Percentiles rank a stretch among this genome's conserved stretches.
Evolutionary conservation across 2,113 vertebrate species (phyloP).

Genomic region (Aleadryas rufinucha): DNA sequence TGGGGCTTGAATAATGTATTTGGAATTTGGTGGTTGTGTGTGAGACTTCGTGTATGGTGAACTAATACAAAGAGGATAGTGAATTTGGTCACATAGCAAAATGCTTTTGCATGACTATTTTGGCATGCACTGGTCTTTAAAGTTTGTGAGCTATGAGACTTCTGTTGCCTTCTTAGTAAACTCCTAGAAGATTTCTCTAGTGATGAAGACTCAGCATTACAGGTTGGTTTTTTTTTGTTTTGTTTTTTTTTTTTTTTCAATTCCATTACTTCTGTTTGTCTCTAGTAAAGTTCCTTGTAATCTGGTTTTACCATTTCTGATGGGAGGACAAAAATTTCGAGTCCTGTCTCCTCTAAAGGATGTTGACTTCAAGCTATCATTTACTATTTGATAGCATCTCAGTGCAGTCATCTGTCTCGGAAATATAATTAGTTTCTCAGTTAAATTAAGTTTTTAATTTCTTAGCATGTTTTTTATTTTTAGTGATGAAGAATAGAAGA

Average conservation of each 20-base stretch:
- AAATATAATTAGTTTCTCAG: background rate
- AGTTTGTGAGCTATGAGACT: background rate
- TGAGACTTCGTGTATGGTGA: background rate
- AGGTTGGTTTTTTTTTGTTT: background rate
- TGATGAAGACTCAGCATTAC: background rate
- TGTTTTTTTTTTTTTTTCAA: background rate
- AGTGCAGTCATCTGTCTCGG: background rate
- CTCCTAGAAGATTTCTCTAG: background rate
- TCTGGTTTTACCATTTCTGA: background rate
- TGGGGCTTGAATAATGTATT: background rate
- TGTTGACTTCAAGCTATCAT: background rate
- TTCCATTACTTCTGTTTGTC: background rate
- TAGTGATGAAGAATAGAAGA: background rate
- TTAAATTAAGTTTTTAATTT: background rate
- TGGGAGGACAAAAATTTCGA: background rate
- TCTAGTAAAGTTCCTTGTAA: background rate
- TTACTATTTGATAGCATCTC: background rate
- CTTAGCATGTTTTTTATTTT: background rate
- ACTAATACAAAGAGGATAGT: background rate
- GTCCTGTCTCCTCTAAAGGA: background rate
- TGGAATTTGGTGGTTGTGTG: background rate
- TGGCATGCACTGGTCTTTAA: background rate
- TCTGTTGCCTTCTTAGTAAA: background rate
- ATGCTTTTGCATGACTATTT: background rate
- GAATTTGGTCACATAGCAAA: background rate